These are phyloP conservation scores for Volucella inflata DNA, from an alignment of 2,888 invertebrate genomes.

Conservation along the genomic window DNA sequence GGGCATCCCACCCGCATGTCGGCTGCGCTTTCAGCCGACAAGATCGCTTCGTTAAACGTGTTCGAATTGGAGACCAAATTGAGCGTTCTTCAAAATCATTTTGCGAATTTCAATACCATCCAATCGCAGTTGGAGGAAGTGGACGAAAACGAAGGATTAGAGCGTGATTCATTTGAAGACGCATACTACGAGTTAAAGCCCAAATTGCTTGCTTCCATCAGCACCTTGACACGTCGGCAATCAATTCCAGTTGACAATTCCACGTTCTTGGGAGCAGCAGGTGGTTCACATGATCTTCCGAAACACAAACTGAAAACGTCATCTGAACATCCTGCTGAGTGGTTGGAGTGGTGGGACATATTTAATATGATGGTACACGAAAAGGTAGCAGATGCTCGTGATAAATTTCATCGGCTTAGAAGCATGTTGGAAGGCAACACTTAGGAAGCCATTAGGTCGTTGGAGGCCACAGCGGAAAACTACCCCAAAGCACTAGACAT, in stretches of 20 bases:
- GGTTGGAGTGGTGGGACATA: too few relatives aligned
- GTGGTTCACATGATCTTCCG: background rate
- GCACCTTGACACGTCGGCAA: background rate
- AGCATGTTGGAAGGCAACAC: background rate
- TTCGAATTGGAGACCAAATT: background rate
- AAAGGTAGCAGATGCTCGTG: too few relatives aligned
- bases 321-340: background rate
- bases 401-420: too few relatives aligned
- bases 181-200: background rate
- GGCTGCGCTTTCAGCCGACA: background rate
- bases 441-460: background rate
- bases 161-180: background rate
- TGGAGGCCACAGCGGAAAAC: conserved; percentile 7
- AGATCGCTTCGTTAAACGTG: background rate
- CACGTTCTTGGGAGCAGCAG: background rate
- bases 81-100: background rate
- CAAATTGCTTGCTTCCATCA: background rate
- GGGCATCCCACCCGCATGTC: conserved; percentile 1
- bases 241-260: background rate
- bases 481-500: conserved; percentile 6
- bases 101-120: background rate
- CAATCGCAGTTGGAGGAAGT: background rate
- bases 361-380: too few relatives aligned
- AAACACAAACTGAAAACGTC: background rate
- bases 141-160: background rate